phyloP scores from a whole-genome alignment of 2,888 invertebrate species.

The Andrena bucephala region DNA sequence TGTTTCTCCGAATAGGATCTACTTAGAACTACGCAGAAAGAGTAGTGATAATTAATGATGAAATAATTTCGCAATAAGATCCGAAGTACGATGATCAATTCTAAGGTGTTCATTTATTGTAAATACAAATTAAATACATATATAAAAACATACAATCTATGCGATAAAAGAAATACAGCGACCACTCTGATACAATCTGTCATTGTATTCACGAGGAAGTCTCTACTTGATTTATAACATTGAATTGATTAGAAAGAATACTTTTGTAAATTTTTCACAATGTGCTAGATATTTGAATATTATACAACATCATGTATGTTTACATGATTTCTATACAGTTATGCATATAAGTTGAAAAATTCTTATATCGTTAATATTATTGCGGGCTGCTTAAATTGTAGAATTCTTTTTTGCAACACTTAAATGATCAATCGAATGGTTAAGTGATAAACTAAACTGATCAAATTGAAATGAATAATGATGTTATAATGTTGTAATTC shows the following conservation, averaged over 20 bases:
- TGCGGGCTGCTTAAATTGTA: slow-evolving; percentile 21
- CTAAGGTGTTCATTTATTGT: slow-evolving; percentile 14
- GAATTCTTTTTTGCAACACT: slow-evolving; percentile 14
- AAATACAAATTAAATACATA: slow-evolving; percentile 37
- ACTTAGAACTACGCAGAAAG: not conserved
- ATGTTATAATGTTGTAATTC: slow-evolving; percentile 15
- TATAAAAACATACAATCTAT: slow-evolving; percentile 17
- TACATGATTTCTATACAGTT: slow-evolving; percentile 38
- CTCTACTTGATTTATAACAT: slow-evolving; percentile 21
- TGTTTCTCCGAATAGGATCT: slow-evolving; percentile 1
- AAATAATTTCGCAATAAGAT: slow-evolving; percentile 3
- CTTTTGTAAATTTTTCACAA: slow-evolving; percentile 36
- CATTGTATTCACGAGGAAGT: slow-evolving; percentile 13
- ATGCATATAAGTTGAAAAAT: slow-evolving; percentile 32
- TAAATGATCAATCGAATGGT: slow-evolving; percentile 6
- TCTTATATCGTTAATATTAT: slow-evolving; percentile 9
- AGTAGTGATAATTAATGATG: not conserved
- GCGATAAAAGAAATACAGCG: slow-evolving; percentile 28
- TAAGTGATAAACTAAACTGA: slow-evolving; percentile 1
- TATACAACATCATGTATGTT: slow-evolving; percentile 36
- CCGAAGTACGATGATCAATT: not conserved
- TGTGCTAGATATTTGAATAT: slow-evolving; percentile 24
- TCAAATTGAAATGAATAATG: slow-evolving; percentile 17
- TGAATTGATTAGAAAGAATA: slow-evolving; percentile 40
- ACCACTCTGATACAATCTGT: not conserved